Percentiles rank a stretch among this genome's conserved stretches.
Evolutionary conservation across 92 coral and sea anemone species (phyloP).

Genomic region (Hydrozoanthus gracilis): DNA sequence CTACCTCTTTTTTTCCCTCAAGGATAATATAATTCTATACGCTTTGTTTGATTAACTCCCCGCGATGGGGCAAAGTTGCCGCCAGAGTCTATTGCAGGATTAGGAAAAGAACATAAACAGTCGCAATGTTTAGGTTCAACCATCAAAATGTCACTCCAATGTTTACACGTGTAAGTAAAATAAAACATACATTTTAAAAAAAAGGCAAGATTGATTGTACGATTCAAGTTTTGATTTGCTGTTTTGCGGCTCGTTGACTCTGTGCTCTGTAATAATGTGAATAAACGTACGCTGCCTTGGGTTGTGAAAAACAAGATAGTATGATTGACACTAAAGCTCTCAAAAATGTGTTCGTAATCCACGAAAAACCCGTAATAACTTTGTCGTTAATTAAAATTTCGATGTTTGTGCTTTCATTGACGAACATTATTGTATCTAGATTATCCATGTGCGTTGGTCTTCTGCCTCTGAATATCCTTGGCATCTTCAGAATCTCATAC

Average conservation of each 20-base stretch:
- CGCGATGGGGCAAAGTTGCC: constrained; percentile 5
- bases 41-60: too few species aligned
- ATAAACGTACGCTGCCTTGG: background rate
- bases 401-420: constrained; percentile 8
- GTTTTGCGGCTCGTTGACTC: background rate
- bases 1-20: too few species aligned
- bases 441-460: constrained; percentile 14
- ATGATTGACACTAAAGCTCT: constrained; percentile 41
- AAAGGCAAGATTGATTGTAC: background rate
- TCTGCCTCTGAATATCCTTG: background rate
- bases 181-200: background rate
- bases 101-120: constrained; percentile 16
- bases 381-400: constrained; percentile 36
- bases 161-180: background rate
- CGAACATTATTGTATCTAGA: background rate
- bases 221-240: background rate
- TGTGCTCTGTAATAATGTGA: background rate
- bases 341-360: constrained; percentile 23
- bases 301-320: background rate
- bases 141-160: background rate
- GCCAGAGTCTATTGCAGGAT: background rate
- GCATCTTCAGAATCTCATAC: background rate
- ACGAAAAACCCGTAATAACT: constrained; percentile 24
- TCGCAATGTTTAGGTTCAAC: background rate
- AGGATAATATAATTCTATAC: too few species aligned